Evolutionary conservation across 2,113 vertebrate genomes (phyloP).

Genomic region (Neolamprologus tretocephalus): DNA sequence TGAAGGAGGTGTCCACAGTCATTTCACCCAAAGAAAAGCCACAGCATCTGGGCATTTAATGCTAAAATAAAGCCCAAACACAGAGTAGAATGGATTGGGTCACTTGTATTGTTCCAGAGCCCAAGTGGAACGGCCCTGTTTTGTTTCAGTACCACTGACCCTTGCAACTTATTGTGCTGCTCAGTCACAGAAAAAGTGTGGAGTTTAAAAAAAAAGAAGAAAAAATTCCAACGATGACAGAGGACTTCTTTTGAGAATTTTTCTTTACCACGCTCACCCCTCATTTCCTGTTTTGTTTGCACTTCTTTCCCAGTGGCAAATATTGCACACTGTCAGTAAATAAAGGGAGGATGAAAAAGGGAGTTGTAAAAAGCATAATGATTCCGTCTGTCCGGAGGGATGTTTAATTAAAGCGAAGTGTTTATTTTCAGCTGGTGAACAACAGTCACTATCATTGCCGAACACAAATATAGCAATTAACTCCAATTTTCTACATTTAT

Average conservation of each 20-base stretch:
- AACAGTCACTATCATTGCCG: conserved; percentile 60
- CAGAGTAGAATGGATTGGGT: conserved; percentile 78
- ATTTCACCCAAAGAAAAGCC: conserved; percentile 78
- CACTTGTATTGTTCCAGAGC: conserved; percentile 74
- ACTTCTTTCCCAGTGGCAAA: conserved; percentile 47
- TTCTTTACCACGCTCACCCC: conserved; percentile 41
- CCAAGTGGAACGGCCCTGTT: conserved; percentile 79
- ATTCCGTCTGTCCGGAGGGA: conserved; percentile 58
- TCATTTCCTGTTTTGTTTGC: conserved; percentile 62
- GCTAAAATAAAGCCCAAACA: conserved; percentile 82
- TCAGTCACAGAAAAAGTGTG: conserved; percentile 81
- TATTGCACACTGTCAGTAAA: conserved; percentile 55
- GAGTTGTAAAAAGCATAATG: conserved; percentile 47
- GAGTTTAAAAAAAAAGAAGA: conserved; percentile 59
- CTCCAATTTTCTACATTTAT: conserved; percentile 73
- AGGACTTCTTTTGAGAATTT: conserved; percentile 70
- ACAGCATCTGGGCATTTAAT: conserved; percentile 84
- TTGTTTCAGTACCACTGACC: conserved; percentile 90
- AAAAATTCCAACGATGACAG: conserved; percentile 71
- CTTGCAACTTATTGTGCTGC: conserved; percentile 80
- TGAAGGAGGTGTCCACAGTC: conserved; percentile 84
- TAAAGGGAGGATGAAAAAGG: conserved; percentile 62
- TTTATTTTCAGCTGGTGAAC: conserved; percentile 66
- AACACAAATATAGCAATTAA: conserved; percentile 77
- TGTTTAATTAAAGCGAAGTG: conserved; percentile 69